Conservation (phyloP, 2,888 invertebrate species). For the Drosophila diplacantha region DNA sequence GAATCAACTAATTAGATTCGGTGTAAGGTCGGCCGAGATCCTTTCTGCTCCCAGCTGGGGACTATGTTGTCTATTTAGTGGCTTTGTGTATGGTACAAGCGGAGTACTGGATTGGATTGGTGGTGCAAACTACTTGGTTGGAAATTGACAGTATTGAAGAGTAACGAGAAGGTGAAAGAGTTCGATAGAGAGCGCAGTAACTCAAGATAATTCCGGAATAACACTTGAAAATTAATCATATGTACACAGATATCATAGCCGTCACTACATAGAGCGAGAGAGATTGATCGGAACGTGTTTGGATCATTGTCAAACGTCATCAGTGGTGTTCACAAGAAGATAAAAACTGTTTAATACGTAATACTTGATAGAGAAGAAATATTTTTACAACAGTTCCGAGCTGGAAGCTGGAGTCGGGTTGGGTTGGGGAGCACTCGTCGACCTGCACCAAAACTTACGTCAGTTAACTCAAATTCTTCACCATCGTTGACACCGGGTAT, state of each 20-base stretch:
- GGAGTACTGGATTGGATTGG: conserved; percentile 40
- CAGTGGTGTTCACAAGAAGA: conserved; percentile 43
- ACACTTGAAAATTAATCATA: conserved; percentile 75
- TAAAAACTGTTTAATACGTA: conserved; percentile 26
- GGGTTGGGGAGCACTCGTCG: conserved; percentile 29
- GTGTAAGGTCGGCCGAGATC: conserved; percentile 54
- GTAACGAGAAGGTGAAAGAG: conserved; percentile 50
- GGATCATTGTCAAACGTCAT: conserved; percentile 50
- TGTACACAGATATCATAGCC: conserved; percentile 66
- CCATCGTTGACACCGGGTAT: conserved; percentile 97
- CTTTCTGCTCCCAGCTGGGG: conserved; percentile 75
- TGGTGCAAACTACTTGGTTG: conserved; percentile 48
- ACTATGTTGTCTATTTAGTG: conserved; percentile 36
- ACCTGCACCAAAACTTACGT: conserved; percentile 83
- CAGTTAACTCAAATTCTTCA: conserved; percentile 90
- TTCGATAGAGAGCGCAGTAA: conserved; percentile 45
- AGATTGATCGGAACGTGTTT: conserved; percentile 48
- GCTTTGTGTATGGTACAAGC: conserved; percentile 44
- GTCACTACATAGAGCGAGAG: conserved; percentile 46
- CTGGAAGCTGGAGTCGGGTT: conserved; percentile 33
- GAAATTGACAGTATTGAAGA: conserved; percentile 50
- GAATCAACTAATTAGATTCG: conserved; percentile 22
- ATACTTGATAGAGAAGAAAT: conserved; percentile 48
- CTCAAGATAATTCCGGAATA: conserved; percentile 77
- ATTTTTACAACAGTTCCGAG: conserved; percentile 54